Evolutionary conservation across 37 sponge, comb jelly and placozoan species (phyloP).

Genomic region (Tethya wilhelma): DNA sequence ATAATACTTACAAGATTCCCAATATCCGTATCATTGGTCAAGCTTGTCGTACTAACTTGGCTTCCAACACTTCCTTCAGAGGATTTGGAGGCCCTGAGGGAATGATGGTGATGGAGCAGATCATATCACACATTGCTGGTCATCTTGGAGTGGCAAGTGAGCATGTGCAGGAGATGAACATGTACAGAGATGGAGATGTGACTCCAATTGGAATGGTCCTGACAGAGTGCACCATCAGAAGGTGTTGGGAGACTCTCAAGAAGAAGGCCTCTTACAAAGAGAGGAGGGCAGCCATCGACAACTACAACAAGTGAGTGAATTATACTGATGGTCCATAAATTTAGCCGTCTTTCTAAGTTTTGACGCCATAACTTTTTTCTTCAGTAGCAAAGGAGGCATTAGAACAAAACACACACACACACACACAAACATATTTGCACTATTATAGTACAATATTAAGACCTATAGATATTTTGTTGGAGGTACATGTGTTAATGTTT

Average conservation of each 20-base stretch:
- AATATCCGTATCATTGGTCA: conserved; percentile 41
- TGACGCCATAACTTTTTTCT: neutral
- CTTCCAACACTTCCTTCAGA: conserved; percentile 89
- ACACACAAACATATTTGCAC: no score
- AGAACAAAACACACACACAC: no score
- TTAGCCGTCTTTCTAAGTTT: neutral
- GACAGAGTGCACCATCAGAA: conserved; percentile 49
- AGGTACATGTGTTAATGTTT: neutral
- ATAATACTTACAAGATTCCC: conserved; percentile 80
- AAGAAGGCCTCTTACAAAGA: conserved; percentile 31
- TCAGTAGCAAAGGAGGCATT: no score
- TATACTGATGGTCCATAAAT: no score
- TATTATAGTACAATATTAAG: no score
- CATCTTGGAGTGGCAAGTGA: conserved; percentile 35
- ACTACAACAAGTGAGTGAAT: conserved; percentile 74
- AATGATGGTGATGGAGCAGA: conserved; percentile 71
- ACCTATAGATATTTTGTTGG: neutral
- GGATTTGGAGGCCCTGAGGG: conserved; percentile 92
- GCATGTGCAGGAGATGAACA: conserved; percentile 63
- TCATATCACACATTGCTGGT: conserved; percentile 55
- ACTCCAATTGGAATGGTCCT: conserved; percentile 56
- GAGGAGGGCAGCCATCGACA: conserved; percentile 23
- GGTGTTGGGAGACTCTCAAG: conserved; percentile 74
- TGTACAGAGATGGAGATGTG: conserved; percentile 68
- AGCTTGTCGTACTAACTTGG: conserved; percentile 75